Evolutionary conservation across 2,113 vertebrate genomes (phyloP), one percentile per base, ranked within the genome.

Genomic region (Cranoglanis bouderius): DNA sequence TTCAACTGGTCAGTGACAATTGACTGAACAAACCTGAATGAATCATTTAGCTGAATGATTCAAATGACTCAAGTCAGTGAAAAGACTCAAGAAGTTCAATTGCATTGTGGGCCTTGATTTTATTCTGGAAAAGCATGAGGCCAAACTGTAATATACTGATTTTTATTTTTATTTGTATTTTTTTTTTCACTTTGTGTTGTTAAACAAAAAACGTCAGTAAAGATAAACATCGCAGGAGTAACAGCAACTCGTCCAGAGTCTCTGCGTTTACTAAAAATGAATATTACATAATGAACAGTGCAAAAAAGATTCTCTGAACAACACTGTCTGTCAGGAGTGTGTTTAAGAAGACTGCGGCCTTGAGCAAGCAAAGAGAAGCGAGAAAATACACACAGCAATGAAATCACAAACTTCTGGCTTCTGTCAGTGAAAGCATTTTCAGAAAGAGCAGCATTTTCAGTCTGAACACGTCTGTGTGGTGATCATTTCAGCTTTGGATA

Each of bases 161-260:
- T 24, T 38, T 70, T 24, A 14, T 5, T 43, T 59, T 40, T 75
- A 70, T 85, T 72, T 74, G 2, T n/a, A 51, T 74, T 75, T 43
- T 59, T 29, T 75, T 57, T 46, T n/a, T 81, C 9, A 49, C 8
- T 38, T 38, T 72, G 67, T 72, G 67, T 16, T 72, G 16, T 18
- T 67, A 35, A 70, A 35, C 18, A 82, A 65, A 70, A 51, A 24
- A 29, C 63, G 13, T 24, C 3, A 32, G n/a, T 67, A 67, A 35
- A 32, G 12, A 40, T 55, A 46, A 87, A 55, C 40, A 75, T 59
- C 3, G 21, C 46, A 81, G 9, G 40, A 82, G 57, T 61, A 12
- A 90, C 61, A 59, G 35, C 78, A 89, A 32, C 78, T 72, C 63
- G 32, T 82, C 51, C 55, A 84, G 46, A 85, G 51, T 49, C 40